These are phyloP conservation scores for Lethenteron camtschaticum DNA, from an alignment of 2,113 vertebrate genomes.

Conservation along the genomic window DNA sequence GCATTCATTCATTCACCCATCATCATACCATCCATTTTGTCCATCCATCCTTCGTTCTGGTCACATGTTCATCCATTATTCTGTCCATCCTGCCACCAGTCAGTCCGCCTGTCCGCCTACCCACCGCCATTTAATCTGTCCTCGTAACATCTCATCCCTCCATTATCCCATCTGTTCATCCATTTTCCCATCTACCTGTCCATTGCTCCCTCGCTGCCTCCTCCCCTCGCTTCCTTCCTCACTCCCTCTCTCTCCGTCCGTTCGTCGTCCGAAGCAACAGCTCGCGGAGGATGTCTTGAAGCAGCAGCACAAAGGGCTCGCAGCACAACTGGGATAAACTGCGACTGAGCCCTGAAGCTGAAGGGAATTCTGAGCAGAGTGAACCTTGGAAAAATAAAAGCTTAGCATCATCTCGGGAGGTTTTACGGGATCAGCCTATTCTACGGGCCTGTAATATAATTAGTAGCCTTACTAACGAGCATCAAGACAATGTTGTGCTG, in stretches of 20 bases:
- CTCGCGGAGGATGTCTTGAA: no score
- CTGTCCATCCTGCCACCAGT: not conserved
- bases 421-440: no score
- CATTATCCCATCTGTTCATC: not conserved
- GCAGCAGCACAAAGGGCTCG: no score
- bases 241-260: not conserved
- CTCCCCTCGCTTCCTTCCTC: not conserved
- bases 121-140: not conserved
- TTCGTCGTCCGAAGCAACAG: not conserved
- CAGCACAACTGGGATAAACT: no score
- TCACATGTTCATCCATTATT: not conserved
- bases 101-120: not conserved
- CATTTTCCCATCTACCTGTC: not conserved
- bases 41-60: not conserved
- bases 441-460: no score
- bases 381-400: no score
- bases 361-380: no score
- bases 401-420: no score
- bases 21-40: not conserved
- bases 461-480: no score
- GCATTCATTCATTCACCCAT: not conserved
- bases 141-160: not conserved
- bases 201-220: not conserved
- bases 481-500: no score
- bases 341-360: no score